Conservation (phyloP, 2,113 vertebrate genomes). For the Xenopus laevis region DNA sequence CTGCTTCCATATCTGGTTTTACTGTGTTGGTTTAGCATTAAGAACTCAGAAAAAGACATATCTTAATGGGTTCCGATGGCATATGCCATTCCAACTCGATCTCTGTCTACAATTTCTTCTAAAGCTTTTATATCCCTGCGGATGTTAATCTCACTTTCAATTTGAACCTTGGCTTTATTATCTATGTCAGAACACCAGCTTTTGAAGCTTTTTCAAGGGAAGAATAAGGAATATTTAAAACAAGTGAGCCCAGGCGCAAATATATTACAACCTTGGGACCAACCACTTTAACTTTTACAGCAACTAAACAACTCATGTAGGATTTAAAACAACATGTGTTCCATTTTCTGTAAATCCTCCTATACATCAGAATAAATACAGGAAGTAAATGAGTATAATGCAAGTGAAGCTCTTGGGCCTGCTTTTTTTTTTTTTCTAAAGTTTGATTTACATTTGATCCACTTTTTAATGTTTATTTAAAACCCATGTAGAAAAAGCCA, state of each 20-base stretch:
- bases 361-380: no score
- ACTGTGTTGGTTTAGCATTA: background rate
- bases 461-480: no score
- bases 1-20: background rate
- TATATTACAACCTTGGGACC: conserved; percentile 24
- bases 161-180: conserved; percentile 32
- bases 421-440: no score
- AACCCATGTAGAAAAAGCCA: no score
- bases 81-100: conserved; percentile 17
- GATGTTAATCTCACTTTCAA: conserved; percentile 31
- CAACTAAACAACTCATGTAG: no score
- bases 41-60: background rate
- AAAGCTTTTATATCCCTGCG: conserved; percentile 24
- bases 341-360: no score
- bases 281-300: background rate
- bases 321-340: no score
- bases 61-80: background rate
- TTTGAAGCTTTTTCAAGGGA: conserved; percentile 20
- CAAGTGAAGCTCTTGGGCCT: no score
- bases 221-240: conserved; percentile 33
- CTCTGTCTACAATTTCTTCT: conserved; percentile 18
- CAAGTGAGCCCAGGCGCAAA: conserved; percentile 17
- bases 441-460: no score
- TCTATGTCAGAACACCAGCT: conserved; percentile 31
- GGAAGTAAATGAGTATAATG: no score